Conservation (phyloP, 2,113 vertebrate genomes). For the Rousettus leschenaultii region DNA sequence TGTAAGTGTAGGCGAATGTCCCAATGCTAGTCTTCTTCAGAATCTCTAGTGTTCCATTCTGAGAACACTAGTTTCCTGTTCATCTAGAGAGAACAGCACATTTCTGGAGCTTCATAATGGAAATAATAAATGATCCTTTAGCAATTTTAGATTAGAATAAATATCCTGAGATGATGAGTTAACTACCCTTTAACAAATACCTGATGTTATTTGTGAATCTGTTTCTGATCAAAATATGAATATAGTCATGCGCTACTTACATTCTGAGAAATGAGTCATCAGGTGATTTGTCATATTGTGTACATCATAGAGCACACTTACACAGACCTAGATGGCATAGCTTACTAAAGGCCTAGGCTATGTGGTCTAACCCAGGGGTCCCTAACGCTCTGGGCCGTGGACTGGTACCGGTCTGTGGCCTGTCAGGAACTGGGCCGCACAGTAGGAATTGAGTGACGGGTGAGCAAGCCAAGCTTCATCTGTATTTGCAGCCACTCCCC, state of each 20-base stretch:
- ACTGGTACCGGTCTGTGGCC: no score
- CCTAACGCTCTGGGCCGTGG: no score
- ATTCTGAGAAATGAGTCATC: neutral
- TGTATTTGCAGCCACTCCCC: no score
- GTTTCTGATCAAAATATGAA: neutral
- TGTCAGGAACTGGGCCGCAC: no score
- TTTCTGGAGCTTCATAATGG: neutral
- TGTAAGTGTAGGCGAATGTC: neutral
- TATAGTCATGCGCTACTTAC: neutral
- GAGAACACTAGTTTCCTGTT: neutral
- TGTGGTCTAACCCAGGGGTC: no score
- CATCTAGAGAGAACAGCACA: neutral
- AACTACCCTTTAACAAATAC: neutral
- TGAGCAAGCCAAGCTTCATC: no score
- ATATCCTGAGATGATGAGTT: neutral
- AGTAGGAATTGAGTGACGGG: no score
- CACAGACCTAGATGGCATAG: neutral
- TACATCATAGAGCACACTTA: neutral
- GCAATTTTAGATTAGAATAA: neutral
- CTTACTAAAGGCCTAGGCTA: neutral
- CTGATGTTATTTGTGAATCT: neutral
- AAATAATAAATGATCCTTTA: neutral
- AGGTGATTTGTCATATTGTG: neutral
- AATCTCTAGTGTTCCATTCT: neutral
- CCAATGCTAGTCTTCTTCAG: neutral